Percentiles rank a stretch among this genome's conserved stretches.
phyloP scores from a whole-genome alignment of 2,888 invertebrate species.

The Lymantria dispar region DNA sequence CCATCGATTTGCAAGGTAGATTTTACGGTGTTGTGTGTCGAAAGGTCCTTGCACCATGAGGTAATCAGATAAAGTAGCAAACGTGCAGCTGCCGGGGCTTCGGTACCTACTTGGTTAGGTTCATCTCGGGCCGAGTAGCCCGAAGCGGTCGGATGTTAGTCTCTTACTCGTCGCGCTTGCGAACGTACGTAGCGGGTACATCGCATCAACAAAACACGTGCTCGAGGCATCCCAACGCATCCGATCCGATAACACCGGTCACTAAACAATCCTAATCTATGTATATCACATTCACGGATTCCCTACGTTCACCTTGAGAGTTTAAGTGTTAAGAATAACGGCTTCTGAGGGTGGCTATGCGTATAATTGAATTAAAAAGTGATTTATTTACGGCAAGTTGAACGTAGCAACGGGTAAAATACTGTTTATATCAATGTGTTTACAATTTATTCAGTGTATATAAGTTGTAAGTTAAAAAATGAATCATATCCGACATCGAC shows the following conservation, averaged over 20 bases:
- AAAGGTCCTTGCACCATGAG: constrained; percentile 79
- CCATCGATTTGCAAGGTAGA: constrained; percentile 69
- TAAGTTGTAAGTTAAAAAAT: no score
- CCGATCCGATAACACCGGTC: constrained; percentile 41
- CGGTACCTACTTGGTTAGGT: constrained; percentile 37
- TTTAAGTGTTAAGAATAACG: constrained; percentile 18
- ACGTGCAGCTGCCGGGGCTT: constrained; percentile 53
- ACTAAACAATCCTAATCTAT: constrained; percentile 39
- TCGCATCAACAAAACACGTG: constrained; percentile 34
- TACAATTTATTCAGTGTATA: no score
- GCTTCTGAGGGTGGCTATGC: constrained; percentile 16
- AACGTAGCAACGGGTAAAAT: no score
- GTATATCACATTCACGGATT: constrained; percentile 20
- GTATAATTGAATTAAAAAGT: constrained; percentile 10
- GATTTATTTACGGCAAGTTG: background rate
- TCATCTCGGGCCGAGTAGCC: constrained; percentile 53
- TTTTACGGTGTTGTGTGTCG: constrained; percentile 73
- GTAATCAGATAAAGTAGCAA: constrained; percentile 71
- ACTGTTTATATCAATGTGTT: no score
- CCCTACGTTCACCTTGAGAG: constrained; percentile 27
- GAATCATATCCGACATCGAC: no score
- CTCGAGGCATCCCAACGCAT: constrained; percentile 33
- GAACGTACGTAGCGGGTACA: constrained; percentile 58
- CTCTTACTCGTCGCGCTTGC: constrained; percentile 65
- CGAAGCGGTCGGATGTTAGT: constrained; percentile 50